Evolutionary conservation across 2,888 invertebrate genomes (phyloP).

Genomic region (Aleiodes leptofemur): DNA sequence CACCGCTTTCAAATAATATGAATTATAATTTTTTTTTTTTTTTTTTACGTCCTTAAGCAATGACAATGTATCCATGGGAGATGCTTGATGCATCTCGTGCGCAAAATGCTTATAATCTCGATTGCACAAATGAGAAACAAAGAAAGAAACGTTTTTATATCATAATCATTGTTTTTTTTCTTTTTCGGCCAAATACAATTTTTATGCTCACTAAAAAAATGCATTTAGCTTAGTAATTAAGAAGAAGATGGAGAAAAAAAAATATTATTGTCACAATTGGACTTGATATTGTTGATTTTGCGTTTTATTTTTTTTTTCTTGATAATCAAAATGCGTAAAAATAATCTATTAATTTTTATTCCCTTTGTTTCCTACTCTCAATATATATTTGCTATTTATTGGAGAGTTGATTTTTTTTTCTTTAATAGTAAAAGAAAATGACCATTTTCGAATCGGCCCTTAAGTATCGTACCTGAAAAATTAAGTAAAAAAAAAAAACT

Average conservation of each 20-base stretch:
- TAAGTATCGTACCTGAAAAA: constrained; percentile 57
- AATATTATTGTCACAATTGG: constrained; percentile 14
- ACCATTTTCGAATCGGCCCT: constrained; percentile 48
- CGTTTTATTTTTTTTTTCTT: constrained; percentile 7
- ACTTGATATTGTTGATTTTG: constrained; percentile 45
- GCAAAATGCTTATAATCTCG: constrained; percentile 15
- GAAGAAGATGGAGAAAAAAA: background rate
- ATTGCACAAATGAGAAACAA: constrained; percentile 17
- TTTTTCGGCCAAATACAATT: constrained; percentile 26
- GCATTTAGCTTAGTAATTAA: constrained; percentile 32
- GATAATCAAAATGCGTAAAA: background rate
- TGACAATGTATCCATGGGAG: background rate
- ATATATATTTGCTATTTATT: constrained; percentile 1
- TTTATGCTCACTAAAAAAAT: constrained; percentile 29
- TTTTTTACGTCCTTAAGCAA: background rate
- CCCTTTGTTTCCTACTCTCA: background rate
- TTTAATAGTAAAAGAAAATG: constrained; percentile 23
- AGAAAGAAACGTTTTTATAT: constrained; percentile 8
- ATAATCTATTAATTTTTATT: background rate
- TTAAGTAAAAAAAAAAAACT: constrained; percentile 28
- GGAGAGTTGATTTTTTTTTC: constrained; percentile 13
- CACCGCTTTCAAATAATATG: constrained; percentile 23
- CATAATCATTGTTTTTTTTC: constrained; percentile 9
- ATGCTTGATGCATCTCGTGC: constrained; percentile 1
- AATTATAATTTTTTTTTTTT: constrained; percentile 1